phyloP scores from a whole-genome alignment of 2,888 invertebrate genomes.

The Ichneumon xanthorius region DNA sequence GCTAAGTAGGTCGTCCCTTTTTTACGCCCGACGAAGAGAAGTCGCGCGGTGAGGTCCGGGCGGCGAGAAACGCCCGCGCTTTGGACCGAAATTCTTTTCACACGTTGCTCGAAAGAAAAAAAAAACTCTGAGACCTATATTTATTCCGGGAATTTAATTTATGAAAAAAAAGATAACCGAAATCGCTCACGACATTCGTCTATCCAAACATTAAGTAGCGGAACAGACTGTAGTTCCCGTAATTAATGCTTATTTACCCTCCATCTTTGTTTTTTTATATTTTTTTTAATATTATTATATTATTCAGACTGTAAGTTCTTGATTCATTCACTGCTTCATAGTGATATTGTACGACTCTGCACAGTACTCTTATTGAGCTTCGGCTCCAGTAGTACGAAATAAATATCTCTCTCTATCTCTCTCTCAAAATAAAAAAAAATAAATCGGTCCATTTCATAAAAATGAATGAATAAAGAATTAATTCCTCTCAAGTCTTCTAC shows the following conservation, averaged over 20 bases:
- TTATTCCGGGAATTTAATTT: background rate
- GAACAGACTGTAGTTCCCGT: no score
- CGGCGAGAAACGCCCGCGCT: constrained; percentile 49
- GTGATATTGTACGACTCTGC: no score
- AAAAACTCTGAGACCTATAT: background rate
- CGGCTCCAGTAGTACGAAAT: no score
- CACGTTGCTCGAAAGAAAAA: background rate
- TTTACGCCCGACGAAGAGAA: constrained; percentile 62
- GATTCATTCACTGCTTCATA: no score
- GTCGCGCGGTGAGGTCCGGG: constrained; percentile 43
- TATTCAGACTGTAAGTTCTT: no score
- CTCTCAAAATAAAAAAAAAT: background rate
- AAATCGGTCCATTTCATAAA: background rate
- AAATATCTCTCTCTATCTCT: no score
- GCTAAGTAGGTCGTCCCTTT: constrained; percentile 71
- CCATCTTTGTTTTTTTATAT: no score
- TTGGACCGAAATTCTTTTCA: constrained; percentile 44
- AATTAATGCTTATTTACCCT: no score
- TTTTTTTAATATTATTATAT: no score
- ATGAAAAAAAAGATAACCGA: background rate
- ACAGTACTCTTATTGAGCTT: no score
- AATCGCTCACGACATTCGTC: no score
- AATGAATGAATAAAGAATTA: background rate
- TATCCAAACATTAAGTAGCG: no score
- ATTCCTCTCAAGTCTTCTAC: background rate